Evolutionary conservation across 2,113 vertebrate species (phyloP).

Genomic region (Lutjanus erythropterus): DNA sequence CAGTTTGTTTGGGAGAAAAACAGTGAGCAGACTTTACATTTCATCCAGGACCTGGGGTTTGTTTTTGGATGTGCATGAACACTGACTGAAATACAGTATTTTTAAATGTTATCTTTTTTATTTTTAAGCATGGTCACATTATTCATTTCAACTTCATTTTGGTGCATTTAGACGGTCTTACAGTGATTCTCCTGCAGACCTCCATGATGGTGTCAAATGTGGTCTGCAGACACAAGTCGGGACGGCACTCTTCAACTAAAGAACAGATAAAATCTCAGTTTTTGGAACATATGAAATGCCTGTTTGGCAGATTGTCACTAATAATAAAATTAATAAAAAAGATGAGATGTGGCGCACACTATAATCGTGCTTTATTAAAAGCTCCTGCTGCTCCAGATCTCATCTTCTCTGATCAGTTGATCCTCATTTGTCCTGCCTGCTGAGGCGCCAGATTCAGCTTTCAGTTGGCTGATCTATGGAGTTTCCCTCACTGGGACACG

Average conservation of each 20-base stretch:
- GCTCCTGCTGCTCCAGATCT: no score
- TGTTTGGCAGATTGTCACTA: neutral
- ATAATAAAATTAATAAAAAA: no score
- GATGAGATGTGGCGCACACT: no score
- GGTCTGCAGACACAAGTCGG: neutral
- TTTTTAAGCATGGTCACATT: neutral
- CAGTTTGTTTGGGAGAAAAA: conserved; percentile 4
- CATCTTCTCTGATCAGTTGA: no score
- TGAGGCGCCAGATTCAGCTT: neutral
- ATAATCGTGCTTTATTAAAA: no score
- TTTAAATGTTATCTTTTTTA: neutral
- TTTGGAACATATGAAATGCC: neutral
- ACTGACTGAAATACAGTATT: neutral
- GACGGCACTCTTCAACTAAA: neutral
- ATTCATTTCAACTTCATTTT: neutral
- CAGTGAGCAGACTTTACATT: neutral
- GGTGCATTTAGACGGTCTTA: neutral
- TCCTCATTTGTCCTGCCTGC: no score
- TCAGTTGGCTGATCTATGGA: neutral
- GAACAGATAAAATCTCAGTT: neutral
- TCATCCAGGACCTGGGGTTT: neutral
- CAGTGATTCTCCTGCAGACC: neutral
- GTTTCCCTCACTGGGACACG: neutral
- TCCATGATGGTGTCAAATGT: conserved; percentile 10
- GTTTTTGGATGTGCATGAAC: conserved; percentile 28